Evolutionary conservation across 1,140 invertebrate species (phyloP), one percentile per base, ranked within the genome.

Genomic region (Chironomus striatipennis): DNA sequence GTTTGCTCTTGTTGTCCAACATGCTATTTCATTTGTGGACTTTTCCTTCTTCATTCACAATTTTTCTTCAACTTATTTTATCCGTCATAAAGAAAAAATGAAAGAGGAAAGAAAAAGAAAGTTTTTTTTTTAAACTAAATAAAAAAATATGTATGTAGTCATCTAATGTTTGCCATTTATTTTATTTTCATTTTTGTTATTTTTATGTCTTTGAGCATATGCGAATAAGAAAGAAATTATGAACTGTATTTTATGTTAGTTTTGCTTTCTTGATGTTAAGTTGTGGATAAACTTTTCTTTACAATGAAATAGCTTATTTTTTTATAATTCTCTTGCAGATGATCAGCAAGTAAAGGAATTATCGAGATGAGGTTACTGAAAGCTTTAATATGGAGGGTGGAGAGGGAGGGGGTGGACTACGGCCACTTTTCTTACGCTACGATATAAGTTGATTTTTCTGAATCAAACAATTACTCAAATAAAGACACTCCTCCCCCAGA

Each of bases 141-240:
- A 57, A 57, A 57, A 43, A 57, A 57, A n/a, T 57, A 57, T 57
- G 12, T 57, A 57, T 47, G 43, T 47, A 10, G 43, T 34, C 43
- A 10, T 57, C 47, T 57, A 57, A 57, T 57, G 47, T 57, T 57
- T n/a, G 47, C 24, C 47, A 57, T 57, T 57, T 57, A 57, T 57
- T 12, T 57, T 57, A n/a, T 57, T n/a, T 57, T 57, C n/a, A 34
- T 57, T 57, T n/a, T 57, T 57, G 47, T n/a, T 15, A 57, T n/a
- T 57, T 12, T 15, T 47, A 9, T 47, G 9, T 47, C 47, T n/a
- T 12, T 3, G 15, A 57, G n/a, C 47, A 57, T 57, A 57, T 57
- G 47, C 47, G 47, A 57, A n/a, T n/a, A n/a, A 57, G n/a, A 47
- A 47, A 34, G 24, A 57, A 57, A 57, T 57, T 57, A 57, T 57